Evolutionary conservation across 1,140 invertebrate species (phyloP), one percentile per base, ranked within the genome.

Genomic region (Daktulosphaira vitifoliae): DNA sequence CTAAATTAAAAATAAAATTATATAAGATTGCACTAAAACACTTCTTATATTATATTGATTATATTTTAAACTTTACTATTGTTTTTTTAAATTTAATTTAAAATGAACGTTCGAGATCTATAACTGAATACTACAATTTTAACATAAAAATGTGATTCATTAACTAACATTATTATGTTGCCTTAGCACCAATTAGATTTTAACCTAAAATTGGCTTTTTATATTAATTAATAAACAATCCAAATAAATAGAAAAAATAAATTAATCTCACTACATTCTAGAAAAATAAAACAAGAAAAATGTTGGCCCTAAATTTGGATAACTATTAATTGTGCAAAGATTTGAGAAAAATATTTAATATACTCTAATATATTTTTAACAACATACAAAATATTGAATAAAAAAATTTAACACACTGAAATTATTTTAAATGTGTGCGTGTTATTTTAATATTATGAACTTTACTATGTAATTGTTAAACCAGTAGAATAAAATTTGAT

Each of bases 21-120:
- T 44, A 46, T 59, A 22, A 29, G 46, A 62, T 62, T 62, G 56
- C 56, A 62, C 56, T 42, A 48, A 44, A 62, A 48, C 25, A 48
- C 29, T 5, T 46, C 23, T 26, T 46, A 48, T 20, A 25, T 48
- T 26, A 38, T 38, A 20, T 53, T 62, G 13, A 18, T 62, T 62
- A 33, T 59, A n/a, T 9, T n/a, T 62, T 48, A 62, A 29, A 39
- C 26, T 59, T 59, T 26, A 23, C n/a, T n/a, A n/a, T n/a, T n/a
- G n/a, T n/a, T n/a, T n/a, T n/a, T n/a, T n/a, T n/a, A n/a, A n/a
- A n/a, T n/a, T 59, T 39, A 23, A 59, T 23, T 15, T 46, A 33
- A 33, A 48, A 48, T 46, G 23, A 62, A 62, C 29, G 29, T 25
- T 62, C 26, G 56, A 62, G 56, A 62, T 62, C 56, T 15, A 48